A percentile compares a stretch with the other conserved stretches of the same genome.
Evolutionary conservation across 2,797 vertebrate species (phyloP).

Genomic region (Sebastes oblongus): DNA sequence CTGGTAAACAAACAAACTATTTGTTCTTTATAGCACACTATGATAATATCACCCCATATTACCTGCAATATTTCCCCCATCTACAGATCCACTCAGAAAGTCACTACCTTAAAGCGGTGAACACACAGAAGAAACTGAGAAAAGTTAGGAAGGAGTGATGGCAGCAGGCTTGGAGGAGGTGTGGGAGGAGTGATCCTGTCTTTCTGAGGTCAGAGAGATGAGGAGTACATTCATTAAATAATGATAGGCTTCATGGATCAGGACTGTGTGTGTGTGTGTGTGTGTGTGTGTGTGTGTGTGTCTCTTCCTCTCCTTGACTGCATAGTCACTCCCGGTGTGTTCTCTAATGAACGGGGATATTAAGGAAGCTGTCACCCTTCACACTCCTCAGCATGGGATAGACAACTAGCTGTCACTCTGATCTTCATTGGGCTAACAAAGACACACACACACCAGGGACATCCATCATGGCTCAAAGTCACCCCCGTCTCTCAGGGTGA

Average conservation of each 20-base stretch:
- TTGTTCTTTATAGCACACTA: too few species aligned
- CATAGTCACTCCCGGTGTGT: constrained; percentile 8
- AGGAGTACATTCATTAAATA: constrained; percentile 33
- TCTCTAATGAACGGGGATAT: constrained; percentile 57
- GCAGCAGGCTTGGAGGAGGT: neutral
- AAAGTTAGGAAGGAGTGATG: neutral
- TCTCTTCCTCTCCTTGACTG: constrained; percentile 5
- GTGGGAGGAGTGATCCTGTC: constrained; percentile 4
- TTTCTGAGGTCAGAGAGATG: constrained; percentile 1
- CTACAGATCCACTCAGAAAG: neutral
- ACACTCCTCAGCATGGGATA: constrained; percentile 41
- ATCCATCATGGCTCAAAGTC: constrained; percentile 65
- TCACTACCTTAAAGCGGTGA: neutral
- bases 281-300: constrained; percentile 24
- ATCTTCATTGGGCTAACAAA: constrained; percentile 45
- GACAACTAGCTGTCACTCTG: constrained; percentile 62
- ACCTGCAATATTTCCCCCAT: neutral
- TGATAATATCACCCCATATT: neutral
- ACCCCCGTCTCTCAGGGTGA: constrained; percentile 54
- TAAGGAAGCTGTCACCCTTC: constrained; percentile 56
- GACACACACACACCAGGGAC: constrained; percentile 14
- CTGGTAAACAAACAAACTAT: too few species aligned
- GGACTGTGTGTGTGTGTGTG: constrained; percentile 1
- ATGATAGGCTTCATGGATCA: constrained; percentile 16
- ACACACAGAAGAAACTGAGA: neutral